A percentile compares a stretch with the other conserved stretches of the same genome.
Conservation (phyloP, 1,140 invertebrate species). For the Drosophila quadrilineata region DNA sequence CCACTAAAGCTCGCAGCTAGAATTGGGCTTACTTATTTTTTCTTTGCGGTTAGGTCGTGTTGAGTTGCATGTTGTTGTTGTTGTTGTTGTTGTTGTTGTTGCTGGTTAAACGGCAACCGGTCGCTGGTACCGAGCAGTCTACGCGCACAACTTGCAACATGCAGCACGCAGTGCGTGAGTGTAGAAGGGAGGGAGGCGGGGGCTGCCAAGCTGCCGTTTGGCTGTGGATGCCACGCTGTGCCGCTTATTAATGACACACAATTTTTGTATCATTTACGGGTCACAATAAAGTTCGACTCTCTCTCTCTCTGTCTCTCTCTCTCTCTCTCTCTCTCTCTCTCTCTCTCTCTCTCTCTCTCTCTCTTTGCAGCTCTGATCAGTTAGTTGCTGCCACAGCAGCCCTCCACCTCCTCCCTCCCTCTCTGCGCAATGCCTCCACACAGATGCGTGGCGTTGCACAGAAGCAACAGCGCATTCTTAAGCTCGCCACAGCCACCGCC, state of each 20-base stretch:
- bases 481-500: slow-evolving; percentile 6
- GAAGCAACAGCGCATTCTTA: slow-evolving; percentile 69
- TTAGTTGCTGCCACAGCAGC: neutral
- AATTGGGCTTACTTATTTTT: slow-evolving; percentile 4
- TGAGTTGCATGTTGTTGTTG: neutral
- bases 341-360: neutral
- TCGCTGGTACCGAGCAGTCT: slow-evolving; percentile 60
- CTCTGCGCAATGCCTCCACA: no score
- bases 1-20: slow-evolving; percentile 13
- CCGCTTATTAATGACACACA: slow-evolving; percentile 78
- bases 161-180: neutral
- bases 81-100: neutral
- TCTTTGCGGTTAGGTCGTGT: neutral
- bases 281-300: slow-evolving; percentile 69
- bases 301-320: neutral
- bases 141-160: slow-evolving; percentile 30
- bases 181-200: neutral
- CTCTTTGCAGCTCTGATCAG: neutral
- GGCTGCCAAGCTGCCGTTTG: neutral
- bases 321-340: neutral
- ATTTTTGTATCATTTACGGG: slow-evolving; percentile 81
- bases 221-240: slow-evolving; percentile 55
- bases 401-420: neutral
- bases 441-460: slow-evolving; percentile 65
- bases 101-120: slow-evolving; percentile 42